Percentiles rank a stretch among this genome's conserved stretches.
Evolutionary conservation across 64 coral and sea anemone species (phyloP).

Genomic region (Pachyseris speciosa): DNA sequence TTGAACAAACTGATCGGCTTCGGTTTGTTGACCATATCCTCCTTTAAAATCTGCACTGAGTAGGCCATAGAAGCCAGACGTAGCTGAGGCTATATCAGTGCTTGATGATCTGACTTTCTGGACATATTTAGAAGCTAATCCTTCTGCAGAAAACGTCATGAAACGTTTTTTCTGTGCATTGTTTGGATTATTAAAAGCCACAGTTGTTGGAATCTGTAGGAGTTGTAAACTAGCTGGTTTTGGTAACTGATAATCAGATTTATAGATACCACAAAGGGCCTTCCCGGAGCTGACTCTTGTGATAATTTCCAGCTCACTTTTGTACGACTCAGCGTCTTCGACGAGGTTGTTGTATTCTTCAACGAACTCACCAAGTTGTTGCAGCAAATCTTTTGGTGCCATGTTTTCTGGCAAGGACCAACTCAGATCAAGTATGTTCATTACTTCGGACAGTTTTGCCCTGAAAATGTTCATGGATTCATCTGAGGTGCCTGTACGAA

Average conservation of each 20-base stretch:
- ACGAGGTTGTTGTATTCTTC: not conserved
- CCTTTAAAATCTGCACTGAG: not conserved
- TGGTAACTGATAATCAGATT: not conserved
- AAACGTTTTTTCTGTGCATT: not conserved
- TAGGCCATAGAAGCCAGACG: not conserved
- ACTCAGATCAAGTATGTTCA: not conserved
- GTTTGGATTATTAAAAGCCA: not conserved
- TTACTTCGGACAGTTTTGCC: not conserved
- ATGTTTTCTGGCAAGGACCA: not conserved
- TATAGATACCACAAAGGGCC: not conserved
- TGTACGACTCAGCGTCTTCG: not conserved
- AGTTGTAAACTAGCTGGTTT: not conserved
- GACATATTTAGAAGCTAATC: not conserved
- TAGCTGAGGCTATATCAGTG: constrained; percentile 5
- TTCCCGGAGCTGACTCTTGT: not conserved
- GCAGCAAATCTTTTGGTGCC: not conserved
- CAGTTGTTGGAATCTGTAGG: not conserved
- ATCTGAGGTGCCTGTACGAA: not conserved
- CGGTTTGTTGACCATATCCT: not conserved
- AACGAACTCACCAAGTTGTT: not conserved
- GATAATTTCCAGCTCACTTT: constrained; percentile 10
- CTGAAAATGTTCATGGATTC: not conserved
- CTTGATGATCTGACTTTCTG: not conserved
- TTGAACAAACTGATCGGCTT: not conserved
- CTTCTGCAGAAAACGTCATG: constrained; percentile 9